These are phyloP conservation scores for Anguilla marmorata DNA, from an alignment of 2,797 vertebrate species.

Conservation along the genomic window DNA sequence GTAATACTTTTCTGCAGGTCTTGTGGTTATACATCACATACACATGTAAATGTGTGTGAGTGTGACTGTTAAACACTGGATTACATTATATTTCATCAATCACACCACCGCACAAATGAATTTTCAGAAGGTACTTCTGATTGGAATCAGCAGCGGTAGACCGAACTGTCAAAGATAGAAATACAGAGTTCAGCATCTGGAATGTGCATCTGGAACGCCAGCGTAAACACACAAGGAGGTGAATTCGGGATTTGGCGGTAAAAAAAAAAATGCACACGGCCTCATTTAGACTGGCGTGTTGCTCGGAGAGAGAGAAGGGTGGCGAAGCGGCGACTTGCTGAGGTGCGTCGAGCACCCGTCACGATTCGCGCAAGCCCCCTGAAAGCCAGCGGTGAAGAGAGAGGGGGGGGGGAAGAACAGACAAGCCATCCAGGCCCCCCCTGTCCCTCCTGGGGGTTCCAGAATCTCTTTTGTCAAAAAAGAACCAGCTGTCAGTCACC, in stretches of 20 bases:
- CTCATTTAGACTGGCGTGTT: neutral
- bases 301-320: neutral
- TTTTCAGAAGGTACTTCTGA: neutral
- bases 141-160: neutral
- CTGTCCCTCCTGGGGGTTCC: neutral
- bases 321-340: neutral
- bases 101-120: neutral
- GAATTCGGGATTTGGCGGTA: neutral
- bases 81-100: neutral
- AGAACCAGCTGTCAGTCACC: neutral
- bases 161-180: neutral
- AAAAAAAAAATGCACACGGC: neutral
- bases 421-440: neutral
- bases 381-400: neutral
- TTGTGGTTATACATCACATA: neutral
- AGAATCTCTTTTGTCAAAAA: neutral
- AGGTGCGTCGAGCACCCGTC: neutral
- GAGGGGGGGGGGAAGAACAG: neutral
- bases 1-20: neutral
- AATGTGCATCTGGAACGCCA: neutral
- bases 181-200: neutral
- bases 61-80: neutral
- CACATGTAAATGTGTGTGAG: neutral
- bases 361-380: neutral
- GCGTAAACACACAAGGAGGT: neutral